Base-by-base conservation (phyloP, 1,140 invertebrate genomes). In the Drosophila miranda region DNA sequence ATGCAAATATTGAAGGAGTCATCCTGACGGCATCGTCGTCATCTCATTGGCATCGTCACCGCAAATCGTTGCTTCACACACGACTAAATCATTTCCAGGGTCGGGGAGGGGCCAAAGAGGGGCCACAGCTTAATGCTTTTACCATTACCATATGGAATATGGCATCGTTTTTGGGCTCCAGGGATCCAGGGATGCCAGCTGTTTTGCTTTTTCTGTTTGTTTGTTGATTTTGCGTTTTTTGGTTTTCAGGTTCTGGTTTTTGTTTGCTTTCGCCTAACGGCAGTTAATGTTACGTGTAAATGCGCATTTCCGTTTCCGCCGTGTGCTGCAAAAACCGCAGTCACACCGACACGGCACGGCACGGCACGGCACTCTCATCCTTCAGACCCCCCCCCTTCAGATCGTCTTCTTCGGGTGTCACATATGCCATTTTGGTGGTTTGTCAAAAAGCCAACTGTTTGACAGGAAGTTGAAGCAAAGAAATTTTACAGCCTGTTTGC, bases 251-350 rank as follows among this genome's bases (percentile, higher is more conserved):
- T 75, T 75, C 74, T 61, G 68, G 45, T 63, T 77, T 81, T 81
- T 86, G 81, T 81, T 87, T 78, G 76, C 72, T 61, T 19, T 30
- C 62, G 60, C 68, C 68, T 78, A 75, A 79, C 74, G 67, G 81
- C 81, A 73, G 77, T 86, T 87, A 87, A 86, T 86, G 81, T 86
- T 86, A 86, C 81, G 81, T 86, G 82, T 86, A 86, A 86, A 86
- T 86, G 81, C 81, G 81, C 81, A 86, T 86, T 86, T 86, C 81
- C 81, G 81, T 67, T 86, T 86, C 77, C 81, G 74, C 49, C 48
- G 60, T 69, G 43, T 49, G 21, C 45, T 79, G 3, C 38, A 23
- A 58, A 57, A 69, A 45, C 46, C 66, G 55, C 43, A 21, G 58
- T 50, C 49, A 8, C 49, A 19, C 38, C 34, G 52, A 5, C 23